Percentiles rank a stretch among this genome's conserved stretches.
Conservation (phyloP, 1,140 invertebrate species). For the Drosophila subpulchrella region DNA sequence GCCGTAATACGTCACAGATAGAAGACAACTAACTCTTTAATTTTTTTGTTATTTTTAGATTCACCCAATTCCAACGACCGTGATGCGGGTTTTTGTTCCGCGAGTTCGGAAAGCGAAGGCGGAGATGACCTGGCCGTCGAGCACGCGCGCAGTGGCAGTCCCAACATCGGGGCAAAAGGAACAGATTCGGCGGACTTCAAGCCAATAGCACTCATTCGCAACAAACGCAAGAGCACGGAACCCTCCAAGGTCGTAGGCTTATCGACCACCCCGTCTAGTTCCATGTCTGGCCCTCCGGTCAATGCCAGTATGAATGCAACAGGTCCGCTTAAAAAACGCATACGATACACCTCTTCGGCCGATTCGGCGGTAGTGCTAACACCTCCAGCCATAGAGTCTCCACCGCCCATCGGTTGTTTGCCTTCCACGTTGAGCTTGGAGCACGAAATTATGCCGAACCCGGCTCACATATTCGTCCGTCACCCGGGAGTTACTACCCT, state of each 20-base stretch:
- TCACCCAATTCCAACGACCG: slow-evolving; percentile 85
- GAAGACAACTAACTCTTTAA: slow-evolving; percentile 42
- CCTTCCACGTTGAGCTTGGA: slow-evolving; percentile 80
- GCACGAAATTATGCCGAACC: slow-evolving; percentile 76
- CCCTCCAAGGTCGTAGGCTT: slow-evolving; percentile 85
- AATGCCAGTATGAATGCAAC: slow-evolving; percentile 23
- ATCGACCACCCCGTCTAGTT: neutral
- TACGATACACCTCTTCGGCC: slow-evolving; percentile 84
- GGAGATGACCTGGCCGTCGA: slow-evolving; percentile 86
- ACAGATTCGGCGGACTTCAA: slow-evolving; percentile 87
- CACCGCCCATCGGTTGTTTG: slow-evolving; percentile 68
- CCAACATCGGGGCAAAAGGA: slow-evolving; percentile 87
- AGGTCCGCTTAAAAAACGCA: slow-evolving; percentile 89
- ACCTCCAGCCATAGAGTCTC: slow-evolving; percentile 55
- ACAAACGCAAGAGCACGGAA: slow-evolving; percentile 90
- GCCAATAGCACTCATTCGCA: slow-evolving; percentile 87
- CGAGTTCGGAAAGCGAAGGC: slow-evolving; percentile 83
- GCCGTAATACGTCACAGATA: slow-evolving; percentile 31
- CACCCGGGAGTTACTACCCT: slow-evolving; percentile 85
- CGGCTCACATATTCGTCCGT: slow-evolving; percentile 77
- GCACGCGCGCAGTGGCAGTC: slow-evolving; percentile 56
- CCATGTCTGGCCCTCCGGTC: slow-evolving; percentile 4
- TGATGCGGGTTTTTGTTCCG: slow-evolving; percentile 90
- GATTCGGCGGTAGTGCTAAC: slow-evolving; percentile 65
- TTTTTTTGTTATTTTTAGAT: slow-evolving; percentile 67